Evolutionary conservation across 1,140 invertebrate genomes (phyloP).

Genomic region (Elysia chlorotica): DNA sequence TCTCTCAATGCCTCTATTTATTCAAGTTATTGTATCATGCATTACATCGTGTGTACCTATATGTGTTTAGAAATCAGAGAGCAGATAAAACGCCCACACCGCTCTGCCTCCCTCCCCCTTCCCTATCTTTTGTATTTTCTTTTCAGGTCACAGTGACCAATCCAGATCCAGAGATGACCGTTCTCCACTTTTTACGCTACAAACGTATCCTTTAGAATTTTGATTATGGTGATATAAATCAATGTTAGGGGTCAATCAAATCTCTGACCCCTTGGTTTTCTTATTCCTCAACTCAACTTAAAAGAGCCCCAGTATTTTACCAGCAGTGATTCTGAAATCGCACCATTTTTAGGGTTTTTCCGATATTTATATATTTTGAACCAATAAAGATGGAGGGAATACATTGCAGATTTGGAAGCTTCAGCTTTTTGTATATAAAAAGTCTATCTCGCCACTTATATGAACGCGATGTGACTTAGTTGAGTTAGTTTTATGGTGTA

Average conservation of each 20-base stretch:
- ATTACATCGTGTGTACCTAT: neutral
- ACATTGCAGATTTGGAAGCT: no score
- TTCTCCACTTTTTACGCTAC: slow-evolving; percentile 77
- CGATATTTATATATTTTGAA: no score
- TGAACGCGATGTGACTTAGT: no score
- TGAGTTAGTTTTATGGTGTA: no score
- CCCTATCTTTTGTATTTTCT: slow-evolving; percentile 2
- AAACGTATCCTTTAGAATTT: slow-evolving; percentile 50
- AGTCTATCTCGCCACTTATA: no score
- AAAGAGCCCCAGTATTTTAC: no score
- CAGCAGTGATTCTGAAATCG: no score
- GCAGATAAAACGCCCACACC: neutral
- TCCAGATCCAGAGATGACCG: slow-evolving; percentile 82
- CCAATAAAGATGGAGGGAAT: no score
- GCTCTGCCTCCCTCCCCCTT: neutral
- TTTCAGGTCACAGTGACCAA: slow-evolving; percentile 73
- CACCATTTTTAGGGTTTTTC: no score
- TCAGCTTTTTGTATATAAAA: no score
- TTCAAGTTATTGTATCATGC: neutral
- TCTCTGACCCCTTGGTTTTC: no score
- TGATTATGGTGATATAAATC: neutral
- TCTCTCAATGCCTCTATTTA: neutral
- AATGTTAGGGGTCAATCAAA: neutral
- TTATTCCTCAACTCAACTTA: no score
- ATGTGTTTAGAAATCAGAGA: neutral